Base-by-base conservation (phyloP, 2,888 invertebrate species). In the Andrena fulva region DNA sequence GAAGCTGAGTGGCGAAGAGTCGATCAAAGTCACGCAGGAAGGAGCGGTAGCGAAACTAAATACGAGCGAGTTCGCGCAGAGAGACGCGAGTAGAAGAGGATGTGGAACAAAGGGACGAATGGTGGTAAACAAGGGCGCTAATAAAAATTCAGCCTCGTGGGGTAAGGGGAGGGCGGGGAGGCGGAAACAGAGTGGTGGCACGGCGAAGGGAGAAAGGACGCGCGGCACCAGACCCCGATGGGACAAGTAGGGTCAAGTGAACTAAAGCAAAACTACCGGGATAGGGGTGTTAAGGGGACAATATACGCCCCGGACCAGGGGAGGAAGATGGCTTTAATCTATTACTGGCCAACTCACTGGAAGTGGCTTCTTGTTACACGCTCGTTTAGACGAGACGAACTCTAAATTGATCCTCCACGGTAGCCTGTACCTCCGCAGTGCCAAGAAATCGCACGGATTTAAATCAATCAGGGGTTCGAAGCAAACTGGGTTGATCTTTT, bases 351-450 rank as follows among this genome's bases (percentile, higher is more conserved):
- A 82, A 85, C 81, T 82, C 75, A 85, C 86, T 90, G 91, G 91
- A 92, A 93, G 93, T 93, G 92, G 93, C 91, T 93, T 91, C 93
- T 93, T 91, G 93, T 93, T 93, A 93, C 92, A 91, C 84, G 88
- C 85, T 88, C 84, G 87, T 87, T 88, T 88, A 74, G 86, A 86
- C 78, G 82, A 77, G 73, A 70, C 82, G 59, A 59, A 79, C 77
- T 82, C 77, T 81, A 80, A 86, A 88, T 85, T 59, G 80, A 86
- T 86, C 68, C 73, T 56, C 59, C 42, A 74, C 52, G 67, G 50
- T 56, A 29, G 27, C 12, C 35, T 54, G n/a, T 56, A 33, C 20
- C 63, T 35, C 33, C 10, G 56, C 20, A 59, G 62, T 60, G 63
- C 63, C 48, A 20, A 78, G 74, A 75, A 82, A 74, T 64, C 16